These are phyloP conservation scores for Eurypyga helias DNA, from an alignment of 2,113 vertebrate species.

Conservation along the genomic window DNA sequence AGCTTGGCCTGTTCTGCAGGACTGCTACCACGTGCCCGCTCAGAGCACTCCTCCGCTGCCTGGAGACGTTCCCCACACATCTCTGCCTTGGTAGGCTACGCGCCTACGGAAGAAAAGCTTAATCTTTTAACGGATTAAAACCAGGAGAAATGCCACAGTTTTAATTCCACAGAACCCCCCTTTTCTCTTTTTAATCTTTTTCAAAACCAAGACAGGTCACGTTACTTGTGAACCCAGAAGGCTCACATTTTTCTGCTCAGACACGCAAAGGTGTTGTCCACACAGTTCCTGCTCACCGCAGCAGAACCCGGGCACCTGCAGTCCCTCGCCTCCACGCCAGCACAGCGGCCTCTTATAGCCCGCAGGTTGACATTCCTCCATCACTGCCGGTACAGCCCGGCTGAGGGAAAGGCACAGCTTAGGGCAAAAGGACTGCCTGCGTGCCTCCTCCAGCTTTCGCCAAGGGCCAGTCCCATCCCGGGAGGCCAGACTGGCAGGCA, in stretches of 20 bases:
- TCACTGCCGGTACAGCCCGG: neutral
- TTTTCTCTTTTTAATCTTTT: neutral
- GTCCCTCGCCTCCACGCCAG: neutral
- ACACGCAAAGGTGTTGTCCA: neutral
- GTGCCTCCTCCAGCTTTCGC: neutral
- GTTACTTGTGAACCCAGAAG: neutral
- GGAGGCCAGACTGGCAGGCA: neutral
- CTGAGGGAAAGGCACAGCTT: neutral
- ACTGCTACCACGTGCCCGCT: neutral
- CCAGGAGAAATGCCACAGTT: neutral
- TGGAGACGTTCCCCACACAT: neutral
- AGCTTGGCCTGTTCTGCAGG: neutral
- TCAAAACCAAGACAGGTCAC: neutral
- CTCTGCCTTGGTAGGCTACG: neutral
- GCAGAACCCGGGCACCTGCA: neutral
- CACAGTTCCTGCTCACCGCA: neutral
- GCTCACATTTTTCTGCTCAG: neutral
- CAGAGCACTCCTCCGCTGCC: neutral
- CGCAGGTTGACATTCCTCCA: slow-evolving; percentile 1
- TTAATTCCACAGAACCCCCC: neutral
- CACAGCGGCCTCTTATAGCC: neutral
- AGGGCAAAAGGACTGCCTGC: neutral
- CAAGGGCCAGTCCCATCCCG: neutral
- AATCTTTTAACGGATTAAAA: neutral
- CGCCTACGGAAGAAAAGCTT: neutral